These are phyloP conservation scores for Columba janthina DNA, from an alignment of 2,113 vertebrate genomes.

Conservation along the genomic window DNA sequence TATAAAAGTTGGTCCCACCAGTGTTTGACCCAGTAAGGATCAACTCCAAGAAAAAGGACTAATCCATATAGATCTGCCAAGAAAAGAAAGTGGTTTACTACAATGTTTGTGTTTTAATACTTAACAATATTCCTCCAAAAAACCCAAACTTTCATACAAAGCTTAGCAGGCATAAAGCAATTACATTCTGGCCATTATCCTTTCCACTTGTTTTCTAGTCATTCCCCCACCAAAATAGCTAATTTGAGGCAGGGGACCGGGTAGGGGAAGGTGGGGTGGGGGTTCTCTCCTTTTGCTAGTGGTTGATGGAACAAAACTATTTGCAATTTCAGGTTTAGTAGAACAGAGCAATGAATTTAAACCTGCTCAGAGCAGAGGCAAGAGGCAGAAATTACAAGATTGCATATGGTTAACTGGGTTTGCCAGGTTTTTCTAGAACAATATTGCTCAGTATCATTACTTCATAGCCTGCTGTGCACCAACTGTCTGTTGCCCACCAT, in stretches of 20 bases:
- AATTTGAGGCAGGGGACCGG: neutral
- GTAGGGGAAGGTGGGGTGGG: neutral
- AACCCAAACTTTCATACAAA: neutral
- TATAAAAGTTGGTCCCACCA: constrained; percentile 98
- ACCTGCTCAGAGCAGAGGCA: neutral
- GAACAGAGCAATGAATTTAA: neutral
- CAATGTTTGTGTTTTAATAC: neutral
- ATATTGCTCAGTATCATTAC: neutral
- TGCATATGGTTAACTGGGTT: constrained; percentile 13
- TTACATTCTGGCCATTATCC: neutral
- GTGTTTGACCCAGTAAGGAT: constrained; percentile 95
- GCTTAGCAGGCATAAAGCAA: neutral
- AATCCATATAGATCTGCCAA: constrained; percentile 92
- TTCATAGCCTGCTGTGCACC: constrained; percentile 50
- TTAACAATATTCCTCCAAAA: neutral
- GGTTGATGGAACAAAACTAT: neutral
- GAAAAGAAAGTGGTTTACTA: neutral
- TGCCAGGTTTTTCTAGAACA: constrained; percentile 33
- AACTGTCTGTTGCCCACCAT: constrained; percentile 20
- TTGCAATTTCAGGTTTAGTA: neutral
- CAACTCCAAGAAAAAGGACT: constrained; percentile 93
- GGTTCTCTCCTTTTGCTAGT: neutral
- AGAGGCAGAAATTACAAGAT: constrained; percentile 7
- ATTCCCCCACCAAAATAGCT: neutral
- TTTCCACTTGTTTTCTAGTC: neutral